phyloP scores from a whole-genome alignment of 2,113 vertebrate species.

The Tychaedon coryphoeus region DNA sequence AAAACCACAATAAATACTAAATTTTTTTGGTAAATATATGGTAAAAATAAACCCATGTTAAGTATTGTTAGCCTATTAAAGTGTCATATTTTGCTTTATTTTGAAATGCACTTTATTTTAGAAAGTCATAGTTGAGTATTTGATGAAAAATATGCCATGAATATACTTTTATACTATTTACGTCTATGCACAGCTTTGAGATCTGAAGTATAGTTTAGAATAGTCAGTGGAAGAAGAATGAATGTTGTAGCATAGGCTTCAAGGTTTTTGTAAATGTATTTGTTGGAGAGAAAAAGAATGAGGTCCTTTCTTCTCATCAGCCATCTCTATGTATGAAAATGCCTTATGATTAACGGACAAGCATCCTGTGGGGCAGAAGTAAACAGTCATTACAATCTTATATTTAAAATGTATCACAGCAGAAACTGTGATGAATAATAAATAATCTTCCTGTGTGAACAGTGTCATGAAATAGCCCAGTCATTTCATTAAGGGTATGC shows the following conservation, averaged over 20 bases:
- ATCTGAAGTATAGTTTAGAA: neutral
- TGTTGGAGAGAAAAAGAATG: fast-evolving
- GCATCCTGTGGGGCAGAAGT: neutral
- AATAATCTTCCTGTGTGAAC: neutral
- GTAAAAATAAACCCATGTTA: neutral
- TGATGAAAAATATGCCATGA: neutral
- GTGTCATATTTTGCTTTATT: neutral
- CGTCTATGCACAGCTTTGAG: neutral
- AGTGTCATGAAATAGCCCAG: neutral
- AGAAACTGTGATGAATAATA: neutral
- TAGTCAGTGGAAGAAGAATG: neutral
- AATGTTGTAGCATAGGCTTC: neutral
- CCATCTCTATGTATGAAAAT: neutral
- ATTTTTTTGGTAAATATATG: neutral
- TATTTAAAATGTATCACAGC: neutral
- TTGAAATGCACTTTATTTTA: neutral
- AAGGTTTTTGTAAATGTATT: neutral
- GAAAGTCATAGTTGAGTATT: neutral
- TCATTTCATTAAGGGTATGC: neutral
- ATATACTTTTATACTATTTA: neutral
- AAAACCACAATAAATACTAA: neutral
- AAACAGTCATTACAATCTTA: neutral
- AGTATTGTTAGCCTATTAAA: neutral
- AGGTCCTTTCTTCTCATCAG: neutral
- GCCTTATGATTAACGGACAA: neutral